phyloP scores from a whole-genome alignment of 2,113 vertebrate genomes.

The Chaetodon auriga region DNA sequence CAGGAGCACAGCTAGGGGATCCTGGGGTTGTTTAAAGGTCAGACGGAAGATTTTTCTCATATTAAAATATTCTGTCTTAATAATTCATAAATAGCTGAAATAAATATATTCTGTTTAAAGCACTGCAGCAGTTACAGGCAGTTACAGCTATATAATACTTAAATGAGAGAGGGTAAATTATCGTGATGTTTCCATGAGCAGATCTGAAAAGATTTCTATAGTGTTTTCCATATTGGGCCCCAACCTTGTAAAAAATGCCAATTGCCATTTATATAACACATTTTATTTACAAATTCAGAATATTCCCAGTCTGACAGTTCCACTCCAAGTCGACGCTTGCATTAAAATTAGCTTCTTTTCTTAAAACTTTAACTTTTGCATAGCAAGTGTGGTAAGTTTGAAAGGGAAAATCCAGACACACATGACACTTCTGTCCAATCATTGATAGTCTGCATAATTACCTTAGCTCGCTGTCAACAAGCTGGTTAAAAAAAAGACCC shows the following conservation, averaged over 20 bases:
- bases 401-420: background rate
- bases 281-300: background rate
- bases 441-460: background rate
- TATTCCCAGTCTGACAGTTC: background rate
- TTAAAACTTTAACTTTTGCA: background rate
- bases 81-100: background rate
- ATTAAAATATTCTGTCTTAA: background rate
- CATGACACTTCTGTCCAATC: background rate
- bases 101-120: background rate
- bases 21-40: conserved; percentile 30
- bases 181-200: background rate
- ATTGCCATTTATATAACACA: background rate
- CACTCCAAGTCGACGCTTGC: background rate
- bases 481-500: background rate
- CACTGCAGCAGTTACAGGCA: background rate
- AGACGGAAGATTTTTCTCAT: background rate
- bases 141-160: background rate
- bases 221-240: background rate
- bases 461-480: background rate
- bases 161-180: background rate
- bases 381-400: background rate
- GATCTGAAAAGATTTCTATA: background rate
- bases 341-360: background rate
- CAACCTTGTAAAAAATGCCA: background rate
- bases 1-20: background rate